Percentiles rank a stretch among this genome's conserved stretches.
phyloP scores from a whole-genome alignment of 2,113 vertebrate species.

The Pao palembangensis region DNA sequence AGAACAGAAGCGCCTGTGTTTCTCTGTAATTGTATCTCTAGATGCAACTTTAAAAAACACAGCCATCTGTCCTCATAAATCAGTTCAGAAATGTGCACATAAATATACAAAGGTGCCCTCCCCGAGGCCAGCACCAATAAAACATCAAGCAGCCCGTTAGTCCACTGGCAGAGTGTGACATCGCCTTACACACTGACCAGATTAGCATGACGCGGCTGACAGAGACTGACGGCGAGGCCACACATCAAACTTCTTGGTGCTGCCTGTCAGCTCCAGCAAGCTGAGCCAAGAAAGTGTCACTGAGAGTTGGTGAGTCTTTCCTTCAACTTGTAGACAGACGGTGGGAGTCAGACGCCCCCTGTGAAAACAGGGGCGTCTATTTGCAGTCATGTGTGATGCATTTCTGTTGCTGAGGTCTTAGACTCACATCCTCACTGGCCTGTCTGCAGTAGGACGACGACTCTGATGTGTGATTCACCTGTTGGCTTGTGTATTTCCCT shows the following conservation, averaged over 20 bases:
- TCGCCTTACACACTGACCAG: slow-evolving; percentile 30
- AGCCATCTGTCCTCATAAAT: slow-evolving; percentile 52
- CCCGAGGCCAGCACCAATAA: slow-evolving; percentile 22
- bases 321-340: neutral
- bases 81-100: slow-evolving; percentile 16
- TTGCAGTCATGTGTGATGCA: too few species aligned
- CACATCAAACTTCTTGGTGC: slow-evolving; percentile 20
- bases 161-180: slow-evolving; percentile 25
- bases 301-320: slow-evolving; percentile 2
- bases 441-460: too few species aligned
- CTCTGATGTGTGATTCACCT: too few species aligned
- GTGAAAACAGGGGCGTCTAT: too few species aligned
- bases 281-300: slow-evolving; percentile 22
- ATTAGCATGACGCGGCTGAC: slow-evolving; percentile 19
- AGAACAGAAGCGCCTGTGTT: slow-evolving; percentile 15
- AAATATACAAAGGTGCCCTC: slow-evolving; percentile 15
- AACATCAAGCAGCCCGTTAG: slow-evolving; percentile 18
- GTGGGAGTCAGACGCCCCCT: too few species aligned
- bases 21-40: slow-evolving; percentile 45
- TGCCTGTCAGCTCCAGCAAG: slow-evolving; percentile 30
- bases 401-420: too few species aligned
- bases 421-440: too few species aligned
- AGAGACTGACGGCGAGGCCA: slow-evolving; percentile 29
- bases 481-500: too few species aligned
- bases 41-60: slow-evolving; percentile 41